Evolutionary conservation across 2,888 invertebrate species (phyloP).

Genomic region (Drosophila fulvimacula): DNA sequence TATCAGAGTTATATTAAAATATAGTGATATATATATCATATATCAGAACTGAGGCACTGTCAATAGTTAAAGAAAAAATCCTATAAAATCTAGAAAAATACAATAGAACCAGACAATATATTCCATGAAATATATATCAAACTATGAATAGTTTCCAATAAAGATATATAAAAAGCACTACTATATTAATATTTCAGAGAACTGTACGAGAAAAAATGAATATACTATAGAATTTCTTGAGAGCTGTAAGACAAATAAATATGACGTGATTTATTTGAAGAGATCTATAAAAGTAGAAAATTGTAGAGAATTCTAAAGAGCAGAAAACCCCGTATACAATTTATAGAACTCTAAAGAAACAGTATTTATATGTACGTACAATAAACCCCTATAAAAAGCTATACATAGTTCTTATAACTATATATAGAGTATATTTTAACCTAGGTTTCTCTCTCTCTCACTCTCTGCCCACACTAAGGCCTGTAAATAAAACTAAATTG

Average conservation of each 20-base stretch:
- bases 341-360: neutral
- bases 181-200: too few species aligned
- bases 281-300: neutral
- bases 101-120: too few species aligned
- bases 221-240: too few species aligned
- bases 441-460: neutral
- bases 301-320: neutral
- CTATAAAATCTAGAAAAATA: too few species aligned
- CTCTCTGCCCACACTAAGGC: neutral
- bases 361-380: neutral
- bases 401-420: neutral
- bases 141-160: too few species aligned
- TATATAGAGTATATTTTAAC: neutral
- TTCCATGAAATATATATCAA: too few species aligned
- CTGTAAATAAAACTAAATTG: constrained; percentile 11
- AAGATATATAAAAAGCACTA: too few species aligned
- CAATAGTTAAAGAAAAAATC: too few species aligned
- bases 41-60: too few species aligned
- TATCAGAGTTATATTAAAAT: too few species aligned
- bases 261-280: neutral
- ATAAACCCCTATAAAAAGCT: neutral
- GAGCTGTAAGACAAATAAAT: neutral
- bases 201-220: too few species aligned
- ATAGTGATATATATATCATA: too few species aligned
- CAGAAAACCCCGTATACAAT: neutral